Base-by-base conservation (phyloP, 2,888 invertebrate species). In the Hofmannophila pseudospretella region DNA sequence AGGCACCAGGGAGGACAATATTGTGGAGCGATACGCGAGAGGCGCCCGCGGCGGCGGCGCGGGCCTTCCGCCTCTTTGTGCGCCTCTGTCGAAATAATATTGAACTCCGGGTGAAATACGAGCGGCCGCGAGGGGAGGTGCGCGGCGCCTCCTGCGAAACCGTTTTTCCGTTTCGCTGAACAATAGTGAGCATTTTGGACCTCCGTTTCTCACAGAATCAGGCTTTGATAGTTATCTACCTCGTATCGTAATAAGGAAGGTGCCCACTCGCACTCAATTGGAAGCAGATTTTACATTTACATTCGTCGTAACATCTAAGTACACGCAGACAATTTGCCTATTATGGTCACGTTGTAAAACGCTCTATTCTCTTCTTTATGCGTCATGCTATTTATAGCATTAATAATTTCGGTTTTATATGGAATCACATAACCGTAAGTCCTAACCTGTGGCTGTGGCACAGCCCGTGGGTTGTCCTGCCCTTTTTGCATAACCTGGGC, bases 21-120 rank as follows among this genome's bases (percentile, higher is more conserved):
- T 86, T 82, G 84, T 71, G 64, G 62, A 69, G 71, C 72, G 78
- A 70, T 68, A 71, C 69, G 70, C 69, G 67, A 60, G 58, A 60
- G 64, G 58, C 58, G 76, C 80, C 76, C 69, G 74, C 71, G 80
- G 79, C 77, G 48, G 54, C 61, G 68, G 64, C 60, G 60, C 71
- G 67, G 71, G 77, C 74, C 72, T 77, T 81, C 77, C 81, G 75
- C 64, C 68, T 71, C 79, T 82, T 84, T 81, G 81, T 81, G 68
- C 60, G 57, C 67, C 67, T 66, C 77, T 71, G 77, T 74, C 82
- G 80, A 85, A 84, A 84, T 85, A 82, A 84, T 85, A 85, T 84
- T 78, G 84, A 82, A 80, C 82, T 70, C 67, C 54, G 72, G 72
- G 71, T 82, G 77, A 84, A 84, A 85, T 86, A 86, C 81, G 82